Conservation (phyloP, 2,113 vertebrate species). For the Chitala chitala region DNA sequence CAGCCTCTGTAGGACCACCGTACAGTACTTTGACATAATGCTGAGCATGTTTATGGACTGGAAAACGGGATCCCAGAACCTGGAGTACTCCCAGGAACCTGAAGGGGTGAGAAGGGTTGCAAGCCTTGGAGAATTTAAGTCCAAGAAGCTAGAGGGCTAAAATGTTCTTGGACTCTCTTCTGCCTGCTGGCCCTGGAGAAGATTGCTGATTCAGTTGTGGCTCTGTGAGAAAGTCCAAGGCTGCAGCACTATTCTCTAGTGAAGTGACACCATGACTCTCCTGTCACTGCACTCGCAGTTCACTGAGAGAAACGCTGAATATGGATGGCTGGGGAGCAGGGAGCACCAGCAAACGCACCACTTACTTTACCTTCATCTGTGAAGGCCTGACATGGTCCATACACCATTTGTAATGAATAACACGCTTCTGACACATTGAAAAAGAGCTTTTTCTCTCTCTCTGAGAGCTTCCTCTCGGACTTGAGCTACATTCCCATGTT, state of each 20-base stretch:
- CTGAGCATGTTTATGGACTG: too few relatives aligned
- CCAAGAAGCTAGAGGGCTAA: neutral
- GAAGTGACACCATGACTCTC: neutral
- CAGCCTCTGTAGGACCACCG: too few relatives aligned
- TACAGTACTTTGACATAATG: too few relatives aligned
- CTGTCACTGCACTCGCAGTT: neutral
- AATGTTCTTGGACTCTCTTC: neutral
- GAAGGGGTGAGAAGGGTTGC: neutral
- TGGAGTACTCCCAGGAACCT: neutral
- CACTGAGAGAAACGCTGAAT: conserved; percentile 12
- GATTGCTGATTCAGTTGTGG: conserved; percentile 4
- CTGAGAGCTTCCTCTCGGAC: neutral
- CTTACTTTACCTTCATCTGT: neutral
- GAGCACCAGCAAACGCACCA: neutral
- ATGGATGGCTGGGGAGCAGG: conserved; percentile 10
- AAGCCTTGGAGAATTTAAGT: too few relatives aligned
- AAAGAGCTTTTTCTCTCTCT: neutral
- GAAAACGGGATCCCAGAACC: neutral
- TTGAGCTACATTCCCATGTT: neutral
- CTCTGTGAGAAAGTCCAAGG: neutral
- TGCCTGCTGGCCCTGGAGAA: too few relatives aligned
- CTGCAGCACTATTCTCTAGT: neutral
- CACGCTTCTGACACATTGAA: neutral
- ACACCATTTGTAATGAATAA: neutral
- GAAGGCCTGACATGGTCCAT: neutral